Evolutionary conservation across 2,888 invertebrate genomes (phyloP).

Genomic region (Ectemnius continuus): DNA sequence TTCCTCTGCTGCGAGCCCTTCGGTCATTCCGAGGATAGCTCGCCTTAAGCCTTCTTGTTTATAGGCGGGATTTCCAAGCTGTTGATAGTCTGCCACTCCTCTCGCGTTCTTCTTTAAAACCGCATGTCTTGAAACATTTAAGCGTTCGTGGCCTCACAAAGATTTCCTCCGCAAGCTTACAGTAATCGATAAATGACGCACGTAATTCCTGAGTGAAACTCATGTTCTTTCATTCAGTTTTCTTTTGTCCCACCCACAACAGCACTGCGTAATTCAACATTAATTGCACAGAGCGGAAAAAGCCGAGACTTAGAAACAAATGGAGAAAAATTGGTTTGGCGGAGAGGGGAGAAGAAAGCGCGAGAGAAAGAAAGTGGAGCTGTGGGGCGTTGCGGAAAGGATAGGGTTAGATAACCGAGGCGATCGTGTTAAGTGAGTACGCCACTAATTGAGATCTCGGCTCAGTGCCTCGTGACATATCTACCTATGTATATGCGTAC

Average conservation of each 20-base stretch:
- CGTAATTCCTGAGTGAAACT: too few relatives aligned
- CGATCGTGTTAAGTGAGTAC: conserved; percentile 66
- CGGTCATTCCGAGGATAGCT: conserved; percentile 70
- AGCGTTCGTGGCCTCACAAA: too few relatives aligned
- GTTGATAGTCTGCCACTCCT: conserved; percentile 31
- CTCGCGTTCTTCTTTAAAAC: conserved; percentile 29
- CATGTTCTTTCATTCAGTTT: too few relatives aligned
- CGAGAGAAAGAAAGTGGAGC: neutral
- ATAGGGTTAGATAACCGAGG: conserved; percentile 12
- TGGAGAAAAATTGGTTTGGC: neutral
- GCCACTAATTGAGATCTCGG: conserved; percentile 70
- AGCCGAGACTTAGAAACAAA: neutral
- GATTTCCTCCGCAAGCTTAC: too few relatives aligned
- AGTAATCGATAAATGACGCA: too few relatives aligned
- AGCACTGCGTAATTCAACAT: too few relatives aligned
- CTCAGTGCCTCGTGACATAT: conserved; percentile 31
- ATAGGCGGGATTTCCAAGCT: conserved; percentile 67
- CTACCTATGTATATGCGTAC: neutral
- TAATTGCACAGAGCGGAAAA: neutral
- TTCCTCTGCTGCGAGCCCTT: conserved; percentile 52
- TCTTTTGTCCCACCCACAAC: too few relatives aligned
- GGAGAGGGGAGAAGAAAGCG: too few relatives aligned
- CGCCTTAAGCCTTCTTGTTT: conserved; percentile 71
- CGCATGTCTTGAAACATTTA: too few relatives aligned
- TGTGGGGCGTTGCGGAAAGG: neutral